Evolutionary conservation across 2,888 invertebrate genomes (phyloP), one percentile per base, ranked within the genome.

Genomic region (Standfussiana lucernea): DNA sequence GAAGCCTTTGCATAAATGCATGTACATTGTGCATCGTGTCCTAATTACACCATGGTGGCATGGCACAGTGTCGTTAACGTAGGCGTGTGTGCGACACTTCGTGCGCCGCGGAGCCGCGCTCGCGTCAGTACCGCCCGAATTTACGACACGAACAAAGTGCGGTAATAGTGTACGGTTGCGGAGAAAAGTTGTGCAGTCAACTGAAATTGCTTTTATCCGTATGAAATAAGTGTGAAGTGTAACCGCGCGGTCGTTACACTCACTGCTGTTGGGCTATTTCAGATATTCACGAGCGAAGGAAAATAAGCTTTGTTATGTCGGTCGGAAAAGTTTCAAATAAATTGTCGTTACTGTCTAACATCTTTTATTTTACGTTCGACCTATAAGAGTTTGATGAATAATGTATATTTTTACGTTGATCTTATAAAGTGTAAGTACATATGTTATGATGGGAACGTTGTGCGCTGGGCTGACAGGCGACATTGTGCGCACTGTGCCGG

Each of bases 171-270:
- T 69, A 68, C 83, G 64, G 71, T 67, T 71, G 40, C 32, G 64
- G 64, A 59, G 53, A 72, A 83, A 79, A 78, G 62, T 71, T 72
- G 64, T 83, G 71, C 64, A 68, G 40, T 35, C 13, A 59, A 61
- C 42, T 78, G 62, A 78, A 64, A 69, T 80, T 83, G 62, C 62
- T 71, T 71, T 71, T 45, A 81, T 50, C n/a, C 37, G 68, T 67
- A 78, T 81, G 79, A 66, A 77, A 77, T 72, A 83, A 83, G 72
- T 72, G 78, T 77, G 78, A 83, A 80, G 53, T 37, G 68, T 65
- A 69, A 47, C 45, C 67, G 47, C 62, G 37, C 81, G 62, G 53
- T 81, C 67, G 81, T 62, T 64, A 67, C 81, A 45, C 50, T 73
- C 35, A 21, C 73, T 56, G 13, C 35, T 40, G 74, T 68, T 74